Evolutionary conservation across 2,797 vertebrate genomes (phyloP).

Genomic region (Danio jaintianensis): DNA sequence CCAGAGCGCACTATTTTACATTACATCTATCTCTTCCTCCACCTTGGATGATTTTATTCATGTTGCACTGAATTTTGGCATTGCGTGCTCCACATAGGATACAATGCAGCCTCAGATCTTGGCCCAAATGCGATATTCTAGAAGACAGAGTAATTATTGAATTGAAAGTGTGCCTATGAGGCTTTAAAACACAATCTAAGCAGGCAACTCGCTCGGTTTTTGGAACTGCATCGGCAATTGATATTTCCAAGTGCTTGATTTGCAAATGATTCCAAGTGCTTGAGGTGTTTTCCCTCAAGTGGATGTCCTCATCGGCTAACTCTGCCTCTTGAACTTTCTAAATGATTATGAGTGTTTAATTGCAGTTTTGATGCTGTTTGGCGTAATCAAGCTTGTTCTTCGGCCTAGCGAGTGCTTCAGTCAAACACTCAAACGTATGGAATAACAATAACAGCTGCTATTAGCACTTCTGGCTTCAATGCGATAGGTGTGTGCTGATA

Average conservation of each 20-base stretch:
- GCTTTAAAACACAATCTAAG: not conserved
- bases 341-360: slow-evolving; percentile 57
- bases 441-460: slow-evolving; percentile 24
- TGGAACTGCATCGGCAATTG: slow-evolving; percentile 34
- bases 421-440: slow-evolving; percentile 40
- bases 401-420: slow-evolving; percentile 14
- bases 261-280: slow-evolving; percentile 38
- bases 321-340: slow-evolving; percentile 42
- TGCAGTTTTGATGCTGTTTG: slow-evolving; percentile 52
- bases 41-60: not conserved
- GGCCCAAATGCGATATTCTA: not conserved
- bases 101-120: not conserved
- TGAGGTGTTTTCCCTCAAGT: slow-evolving; percentile 60
- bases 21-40: not conserved
- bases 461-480: slow-evolving; percentile 18
- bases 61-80: not conserved
- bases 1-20: not conserved
- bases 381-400: slow-evolving; percentile 52
- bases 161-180: not conserved
- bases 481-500: slow-evolving; percentile 21
- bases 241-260: slow-evolving; percentile 50
- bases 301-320: slow-evolving; percentile 46
- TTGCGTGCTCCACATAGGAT: not conserved
- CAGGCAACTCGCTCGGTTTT: slow-evolving; percentile 16
- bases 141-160: not conserved